Evolutionary conservation across 2,888 invertebrate species (phyloP).

Genomic region (Strigamia transsilvanica): DNA sequence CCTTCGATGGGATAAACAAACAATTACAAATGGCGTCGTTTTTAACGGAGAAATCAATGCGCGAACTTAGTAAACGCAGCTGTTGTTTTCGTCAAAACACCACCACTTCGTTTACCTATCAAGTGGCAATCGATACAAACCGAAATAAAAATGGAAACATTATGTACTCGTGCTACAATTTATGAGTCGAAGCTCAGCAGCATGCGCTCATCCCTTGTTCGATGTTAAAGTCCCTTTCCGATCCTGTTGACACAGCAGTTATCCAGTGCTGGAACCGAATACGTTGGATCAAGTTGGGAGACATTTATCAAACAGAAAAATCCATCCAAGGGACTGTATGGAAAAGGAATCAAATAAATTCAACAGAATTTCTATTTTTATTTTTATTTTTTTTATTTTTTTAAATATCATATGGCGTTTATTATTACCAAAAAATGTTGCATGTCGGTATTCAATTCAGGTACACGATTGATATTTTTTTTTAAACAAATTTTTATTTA

Average conservation of each 20-base stretch:
- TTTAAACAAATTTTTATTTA: not conserved
- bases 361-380: not conserved
- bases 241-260: slow-evolving; percentile 29
- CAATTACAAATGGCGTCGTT: too few species aligned
- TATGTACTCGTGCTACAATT: not conserved
- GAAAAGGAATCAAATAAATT: not conserved
- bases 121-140: not conserved
- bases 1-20: too few species aligned
- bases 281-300: slow-evolving; percentile 22
- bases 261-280: not conserved
- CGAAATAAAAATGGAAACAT: not conserved
- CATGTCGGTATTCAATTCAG: not conserved
- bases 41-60: too few species aligned
- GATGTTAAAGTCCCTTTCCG: slow-evolving; percentile 9
- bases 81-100: not conserved
- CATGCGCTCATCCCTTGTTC: slow-evolving; percentile 27
- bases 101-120: not conserved
- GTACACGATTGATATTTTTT: not conserved
- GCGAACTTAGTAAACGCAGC: not conserved
- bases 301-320: slow-evolving; percentile 24
- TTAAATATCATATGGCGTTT: not conserved
- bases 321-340: not conserved
- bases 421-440: not conserved
- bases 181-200: slow-evolving; percentile 38
- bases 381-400: not conserved